Evolutionary conservation across 1,140 invertebrate genomes (phyloP).

Genomic region (Conus betulinus): DNA sequence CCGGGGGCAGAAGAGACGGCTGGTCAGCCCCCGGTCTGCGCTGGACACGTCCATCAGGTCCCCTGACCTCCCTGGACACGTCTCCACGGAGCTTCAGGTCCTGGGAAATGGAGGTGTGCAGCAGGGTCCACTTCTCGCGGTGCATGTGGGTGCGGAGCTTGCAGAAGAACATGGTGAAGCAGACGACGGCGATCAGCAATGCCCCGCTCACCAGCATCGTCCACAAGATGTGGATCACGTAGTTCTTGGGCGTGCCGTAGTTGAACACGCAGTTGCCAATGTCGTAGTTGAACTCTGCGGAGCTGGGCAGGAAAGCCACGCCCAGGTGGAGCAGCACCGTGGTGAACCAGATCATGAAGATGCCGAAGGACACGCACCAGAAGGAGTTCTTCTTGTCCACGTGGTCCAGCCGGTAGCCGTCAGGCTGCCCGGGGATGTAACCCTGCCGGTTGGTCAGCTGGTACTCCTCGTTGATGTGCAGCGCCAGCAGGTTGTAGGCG

Average conservation of each 20-base stretch:
- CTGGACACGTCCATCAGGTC: too few species aligned
- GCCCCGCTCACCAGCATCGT: conserved; percentile 91
- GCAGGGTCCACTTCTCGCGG: conserved; percentile 59
- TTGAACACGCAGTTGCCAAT: conserved; percentile 89
- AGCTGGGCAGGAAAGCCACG: conserved; percentile 83
- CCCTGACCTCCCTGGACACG: conserved; percentile 71
- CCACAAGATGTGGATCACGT: conserved; percentile 93
- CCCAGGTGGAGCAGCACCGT: conserved; percentile 91
- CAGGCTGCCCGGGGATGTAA: conserved; percentile 51
- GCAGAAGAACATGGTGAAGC: conserved; percentile 88
- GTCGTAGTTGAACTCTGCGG: conserved; percentile 69
- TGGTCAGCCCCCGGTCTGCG: background rate
- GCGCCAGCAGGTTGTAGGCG: conserved; percentile 93
- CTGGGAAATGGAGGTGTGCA: conserved; percentile 59
- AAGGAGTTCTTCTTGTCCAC: conserved; percentile 44
- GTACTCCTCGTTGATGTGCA: conserved; percentile 91
- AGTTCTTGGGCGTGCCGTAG: conserved; percentile 85
- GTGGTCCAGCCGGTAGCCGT: background rate
- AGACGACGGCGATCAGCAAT: conserved; percentile 89
- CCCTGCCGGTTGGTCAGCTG: conserved; percentile 73
- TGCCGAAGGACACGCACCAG: conserved; percentile 92
- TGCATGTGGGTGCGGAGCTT: conserved; percentile 79
- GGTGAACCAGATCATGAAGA: conserved; percentile 94
- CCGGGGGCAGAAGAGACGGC: background rate
- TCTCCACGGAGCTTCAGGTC: conserved; percentile 36